Evolutionary conservation across 2,888 invertebrate species (phyloP).

Genomic region (Operophtera brumata): DNA sequence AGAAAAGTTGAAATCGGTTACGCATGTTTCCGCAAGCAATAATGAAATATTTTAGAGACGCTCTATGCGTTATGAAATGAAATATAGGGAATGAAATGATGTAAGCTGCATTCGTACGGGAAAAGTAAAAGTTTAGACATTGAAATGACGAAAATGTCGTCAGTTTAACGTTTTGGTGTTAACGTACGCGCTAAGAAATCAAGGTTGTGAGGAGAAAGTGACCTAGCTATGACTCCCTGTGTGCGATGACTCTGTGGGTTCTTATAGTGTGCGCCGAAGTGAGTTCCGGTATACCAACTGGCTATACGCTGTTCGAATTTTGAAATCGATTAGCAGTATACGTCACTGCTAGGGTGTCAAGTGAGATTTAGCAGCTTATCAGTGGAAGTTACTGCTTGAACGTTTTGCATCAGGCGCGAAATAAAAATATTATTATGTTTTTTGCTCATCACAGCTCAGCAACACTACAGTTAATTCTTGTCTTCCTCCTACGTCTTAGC

Average conservation of each 20-base stretch:
- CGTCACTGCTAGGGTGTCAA: slow-evolving; percentile 6
- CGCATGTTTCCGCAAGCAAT: slow-evolving; percentile 35
- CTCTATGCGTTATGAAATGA: slow-evolving; percentile 44
- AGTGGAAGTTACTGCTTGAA: background rate
- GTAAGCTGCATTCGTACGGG: slow-evolving; percentile 42
- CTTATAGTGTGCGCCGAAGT: slow-evolving; percentile 36
- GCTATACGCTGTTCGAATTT: slow-evolving; percentile 20
- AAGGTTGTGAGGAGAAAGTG: slow-evolving; percentile 77
- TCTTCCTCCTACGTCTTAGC: too few relatives aligned
- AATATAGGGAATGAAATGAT: slow-evolving; percentile 41
- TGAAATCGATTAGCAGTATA: slow-evolving; percentile 19
- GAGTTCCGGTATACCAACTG: slow-evolving; percentile 29
- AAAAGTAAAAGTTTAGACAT: slow-evolving; percentile 73
- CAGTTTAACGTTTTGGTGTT: slow-evolving; percentile 56
- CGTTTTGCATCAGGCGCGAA: too few relatives aligned
- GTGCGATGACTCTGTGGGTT: slow-evolving; percentile 42
- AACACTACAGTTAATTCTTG: too few relatives aligned
- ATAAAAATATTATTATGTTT: too few relatives aligned
- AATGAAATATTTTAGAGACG: slow-evolving; percentile 43
- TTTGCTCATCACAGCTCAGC: too few relatives aligned
- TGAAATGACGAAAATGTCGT: slow-evolving; percentile 65
- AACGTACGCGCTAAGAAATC: slow-evolving; percentile 72
- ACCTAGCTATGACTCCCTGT: slow-evolving; percentile 57
- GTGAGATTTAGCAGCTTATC: background rate
- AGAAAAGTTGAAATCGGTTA: slow-evolving; percentile 21